phyloP scores from a whole-genome alignment of 2,888 invertebrate genomes.

The Agrochola lychnidis region DNA sequence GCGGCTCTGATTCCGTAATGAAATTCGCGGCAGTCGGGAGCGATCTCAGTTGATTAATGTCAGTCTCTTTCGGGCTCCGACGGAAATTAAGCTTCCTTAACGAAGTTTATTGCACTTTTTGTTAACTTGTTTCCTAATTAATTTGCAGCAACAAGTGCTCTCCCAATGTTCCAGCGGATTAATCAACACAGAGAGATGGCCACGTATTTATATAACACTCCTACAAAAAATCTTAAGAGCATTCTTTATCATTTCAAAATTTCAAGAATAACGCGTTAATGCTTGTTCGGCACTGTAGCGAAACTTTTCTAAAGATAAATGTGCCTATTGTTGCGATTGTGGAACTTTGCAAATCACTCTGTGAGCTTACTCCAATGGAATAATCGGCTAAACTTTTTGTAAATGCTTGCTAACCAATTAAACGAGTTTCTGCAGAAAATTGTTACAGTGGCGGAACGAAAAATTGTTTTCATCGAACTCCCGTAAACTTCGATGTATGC shows the following conservation, averaged over 20 bases:
- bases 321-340: conserved; percentile 72
- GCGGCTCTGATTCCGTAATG: conserved; percentile 79
- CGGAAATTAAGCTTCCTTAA: conserved; percentile 86
- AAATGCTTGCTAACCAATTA: conserved; percentile 68
- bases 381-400: conserved; percentile 67
- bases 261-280: conserved; percentile 69
- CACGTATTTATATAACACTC: conserved; percentile 52
- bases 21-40: conserved; percentile 79
- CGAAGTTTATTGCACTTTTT: conserved; percentile 87
- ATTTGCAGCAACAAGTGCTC: conserved; percentile 86
- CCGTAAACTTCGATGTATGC: conserved; percentile 23
- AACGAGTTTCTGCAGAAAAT: conserved; percentile 61
- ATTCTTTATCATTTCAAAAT: conserved; percentile 61
- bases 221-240: conserved; percentile 58
- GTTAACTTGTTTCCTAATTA: conserved; percentile 87
- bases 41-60: conserved; percentile 85
- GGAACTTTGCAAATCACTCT: conserved; percentile 74
- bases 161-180: conserved; percentile 67
- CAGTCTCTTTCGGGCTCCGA: conserved; percentile 78
- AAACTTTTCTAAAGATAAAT: conserved; percentile 72
- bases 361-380: conserved; percentile 68
- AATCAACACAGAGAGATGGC: conserved; percentile 65
- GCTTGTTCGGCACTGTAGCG: conserved; percentile 63
- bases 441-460: conserved; percentile 48
- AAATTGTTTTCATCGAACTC: conserved; percentile 32